Evolutionary conservation across 2,113 vertebrate species (phyloP), one percentile per base, ranked within the genome.

Genomic region (Trichomycterus rosablanca): DNA sequence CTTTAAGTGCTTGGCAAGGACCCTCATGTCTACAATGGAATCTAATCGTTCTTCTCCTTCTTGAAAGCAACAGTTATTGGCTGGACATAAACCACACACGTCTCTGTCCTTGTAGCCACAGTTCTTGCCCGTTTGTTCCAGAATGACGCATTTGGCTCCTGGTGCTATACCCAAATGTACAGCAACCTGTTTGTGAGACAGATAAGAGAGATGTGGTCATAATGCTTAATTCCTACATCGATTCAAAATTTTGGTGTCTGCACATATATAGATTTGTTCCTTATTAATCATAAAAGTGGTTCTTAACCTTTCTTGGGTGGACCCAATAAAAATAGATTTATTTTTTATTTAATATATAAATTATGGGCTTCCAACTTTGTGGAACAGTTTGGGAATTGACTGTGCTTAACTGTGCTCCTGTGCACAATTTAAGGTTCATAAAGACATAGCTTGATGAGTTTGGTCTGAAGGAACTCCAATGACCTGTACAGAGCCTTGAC

Each of bases 121-220:
- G 82, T 93, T 93, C 79, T 82, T 90, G 62, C 84, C 89, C 10
- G 83, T 87, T 78, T 93, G 91, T 73, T 93, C 89, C 39, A 93
- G 76, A 71, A 82, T 73, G 67, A 91, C 66, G 0, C 68, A 76
- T 51, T 77, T 84, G 75, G 83, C 37, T 0, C 85, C 80, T 7
- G 83, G 66, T 66, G 83, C 81, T 58, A 90, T 42, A 18, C 91
- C 91, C 44, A 91, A 61, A 0, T 92, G 90, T 58, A 91, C 80
- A 22, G 66, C 71, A 26, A 94, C 76, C 91, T 92, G 74, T 15
- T 24, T 67, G 71, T 64, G 66, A 15, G 48, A 76, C 1, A 65
- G 22, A 35, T 2, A 12, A 5, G 14, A 40, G 42, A 14, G 23
- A 23, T 46, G 11, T 40, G 14, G 5, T 28, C 5, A 43, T 20